Evolutionary conservation across 2,888 invertebrate genomes (phyloP).

Genomic region (Chydorus sphaericus): DNA sequence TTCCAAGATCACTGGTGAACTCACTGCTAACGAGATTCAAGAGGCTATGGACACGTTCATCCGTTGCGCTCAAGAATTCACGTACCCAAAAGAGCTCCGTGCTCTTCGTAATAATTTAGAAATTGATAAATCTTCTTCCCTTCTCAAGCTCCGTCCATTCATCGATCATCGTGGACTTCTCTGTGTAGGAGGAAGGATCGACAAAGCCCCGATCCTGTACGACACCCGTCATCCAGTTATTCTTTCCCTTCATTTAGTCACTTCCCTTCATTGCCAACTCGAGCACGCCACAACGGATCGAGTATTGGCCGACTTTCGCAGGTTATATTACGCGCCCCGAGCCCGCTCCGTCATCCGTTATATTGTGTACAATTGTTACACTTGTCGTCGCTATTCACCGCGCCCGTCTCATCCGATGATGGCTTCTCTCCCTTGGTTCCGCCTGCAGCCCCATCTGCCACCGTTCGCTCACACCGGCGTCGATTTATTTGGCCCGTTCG

Average conservation of each 20-base stretch:
- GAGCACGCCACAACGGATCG: slow-evolving; percentile 19
- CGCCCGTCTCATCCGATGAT: not conserved
- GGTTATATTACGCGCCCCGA: slow-evolving; percentile 20
- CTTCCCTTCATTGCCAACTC: slow-evolving; percentile 16
- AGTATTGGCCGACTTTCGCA: slow-evolving; percentile 17
- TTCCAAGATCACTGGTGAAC: too few species aligned
- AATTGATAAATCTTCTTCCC: too few species aligned
- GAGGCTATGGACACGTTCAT: too few species aligned
- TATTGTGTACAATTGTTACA: slow-evolving; percentile 13
- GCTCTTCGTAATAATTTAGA: too few species aligned
- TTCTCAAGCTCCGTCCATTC: too few species aligned
- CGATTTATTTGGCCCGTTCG: slow-evolving; percentile 11
- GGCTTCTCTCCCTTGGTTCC: not conserved
- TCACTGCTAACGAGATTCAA: too few species aligned
- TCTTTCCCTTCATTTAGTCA: slow-evolving; percentile 19
- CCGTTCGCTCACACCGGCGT: slow-evolving; percentile 6
- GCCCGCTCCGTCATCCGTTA: slow-evolving; percentile 17
- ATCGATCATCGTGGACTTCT: too few species aligned
- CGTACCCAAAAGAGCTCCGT: too few species aligned
- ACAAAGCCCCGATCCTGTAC: not conserved
- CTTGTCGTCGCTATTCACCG: not conserved
- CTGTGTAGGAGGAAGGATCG: too few species aligned
- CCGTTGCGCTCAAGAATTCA: too few species aligned
- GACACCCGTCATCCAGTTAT: slow-evolving; percentile 21
- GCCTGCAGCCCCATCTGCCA: not conserved